Base-by-base conservation (phyloP, 1,140 invertebrate species). In the Lepidotrigona ventralis region DNA sequence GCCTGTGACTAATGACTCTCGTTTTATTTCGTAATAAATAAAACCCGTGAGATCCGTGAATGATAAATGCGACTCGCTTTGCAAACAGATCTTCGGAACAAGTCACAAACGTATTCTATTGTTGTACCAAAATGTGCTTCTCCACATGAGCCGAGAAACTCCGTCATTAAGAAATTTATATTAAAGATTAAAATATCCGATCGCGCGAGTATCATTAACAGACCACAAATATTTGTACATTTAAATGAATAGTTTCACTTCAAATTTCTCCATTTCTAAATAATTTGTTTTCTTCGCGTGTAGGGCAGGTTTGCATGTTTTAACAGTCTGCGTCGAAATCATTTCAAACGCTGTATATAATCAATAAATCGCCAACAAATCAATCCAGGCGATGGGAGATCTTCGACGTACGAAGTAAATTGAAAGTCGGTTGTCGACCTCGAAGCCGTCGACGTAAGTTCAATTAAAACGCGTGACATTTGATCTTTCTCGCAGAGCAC, bases 391-490 rank as follows among this genome's bases (percentile, higher is more conserved):
- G 15, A 21, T 17, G 14, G 19, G 1, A 46, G 39, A 39, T 14
- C 39, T 58, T 23, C 2, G 6, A 9, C 39, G 5, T 6, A 9
- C 19, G 23, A 56, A 58, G 39, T 58, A 74, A 58, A 74, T 77
- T 66, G 46, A 66, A 53, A 53, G 11, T n/a, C 17, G 51, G 58
- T 51, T 64, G 66, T 51, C 75, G 60, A 58, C 14, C 9, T 26
- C 23, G 72, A 11, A 58, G 58, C 54, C 53, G n/a, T n/a, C n/a
- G 64, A 56, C 17, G 2, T 71, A 80, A 46, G 78, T 60, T 80
- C 54, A 80, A 80, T 80, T 80, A 72, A 72, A 72, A 80, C 69
- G 33, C 19, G 54, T 26, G 78, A 51, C 72, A 80, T 80, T 80
- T 39, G 68, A 80, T 80, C 64, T 64, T 21, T 21, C n/a, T 26